Evolutionary conservation across 2,113 vertebrate genomes (phyloP).

Genomic region (Mesitornis unicolor): DNA sequence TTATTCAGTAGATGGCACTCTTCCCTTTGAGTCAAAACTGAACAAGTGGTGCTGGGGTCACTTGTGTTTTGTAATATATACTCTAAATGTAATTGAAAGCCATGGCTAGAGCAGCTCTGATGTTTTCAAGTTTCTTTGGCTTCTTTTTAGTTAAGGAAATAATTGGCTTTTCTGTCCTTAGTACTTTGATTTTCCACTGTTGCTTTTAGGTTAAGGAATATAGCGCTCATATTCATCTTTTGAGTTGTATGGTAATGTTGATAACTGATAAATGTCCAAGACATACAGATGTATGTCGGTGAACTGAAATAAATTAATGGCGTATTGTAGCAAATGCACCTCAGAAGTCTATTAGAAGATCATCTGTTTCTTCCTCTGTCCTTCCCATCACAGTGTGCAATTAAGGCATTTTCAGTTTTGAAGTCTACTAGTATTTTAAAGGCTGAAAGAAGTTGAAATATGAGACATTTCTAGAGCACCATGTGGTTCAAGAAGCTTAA

Average conservation of each 20-base stretch:
- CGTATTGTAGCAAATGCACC: neutral
- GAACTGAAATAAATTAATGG: neutral
- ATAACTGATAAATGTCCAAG: neutral
- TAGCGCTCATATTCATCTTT: neutral
- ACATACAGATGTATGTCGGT: neutral
- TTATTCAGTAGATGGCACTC: constrained; percentile 56
- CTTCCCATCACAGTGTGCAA: neutral
- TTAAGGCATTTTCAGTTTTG: neutral
- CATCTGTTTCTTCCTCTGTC: neutral
- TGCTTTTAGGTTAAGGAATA: neutral
- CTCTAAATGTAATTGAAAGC: neutral
- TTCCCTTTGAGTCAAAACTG: neutral
- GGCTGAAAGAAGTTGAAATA: neutral
- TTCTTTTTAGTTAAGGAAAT: neutral
- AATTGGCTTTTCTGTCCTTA: neutral
- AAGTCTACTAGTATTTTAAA: neutral
- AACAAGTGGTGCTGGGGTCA: neutral
- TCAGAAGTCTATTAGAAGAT: neutral
- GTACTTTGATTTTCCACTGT: neutral
- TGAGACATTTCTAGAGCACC: neutral
- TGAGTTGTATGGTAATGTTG: neutral
- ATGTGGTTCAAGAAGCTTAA: neutral
- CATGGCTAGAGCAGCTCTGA: neutral
- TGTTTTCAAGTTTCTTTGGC: neutral
- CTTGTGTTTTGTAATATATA: neutral